Conservation (phyloP, 2,888 invertebrate genomes). For the Dermolepida albohirtum region DNA sequence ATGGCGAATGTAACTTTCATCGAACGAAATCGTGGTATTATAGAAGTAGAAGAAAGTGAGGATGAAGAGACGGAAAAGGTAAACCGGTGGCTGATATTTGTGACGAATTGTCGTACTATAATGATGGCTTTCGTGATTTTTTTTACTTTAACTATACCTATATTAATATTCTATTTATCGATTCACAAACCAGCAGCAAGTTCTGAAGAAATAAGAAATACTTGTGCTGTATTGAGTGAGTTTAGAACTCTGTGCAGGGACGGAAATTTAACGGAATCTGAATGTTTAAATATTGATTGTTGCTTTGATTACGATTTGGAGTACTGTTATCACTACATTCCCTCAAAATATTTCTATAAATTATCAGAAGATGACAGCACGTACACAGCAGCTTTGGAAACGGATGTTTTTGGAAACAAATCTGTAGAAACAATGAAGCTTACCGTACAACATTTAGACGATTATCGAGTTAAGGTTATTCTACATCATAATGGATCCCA, state of each 20-base stretch:
- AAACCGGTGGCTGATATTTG: neutral
- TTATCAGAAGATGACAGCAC: conserved; percentile 3
- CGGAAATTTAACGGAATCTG: conserved; percentile 50
- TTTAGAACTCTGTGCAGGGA: conserved; percentile 59
- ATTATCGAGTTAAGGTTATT: conserved; percentile 14
- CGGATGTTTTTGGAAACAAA: conserved; percentile 48
- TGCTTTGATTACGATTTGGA: conserved; percentile 56
- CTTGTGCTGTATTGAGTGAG: conserved; percentile 4
- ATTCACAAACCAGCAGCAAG: neutral
- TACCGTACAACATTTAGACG: conserved; percentile 4
- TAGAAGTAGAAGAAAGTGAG: neutral
- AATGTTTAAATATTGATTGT: conserved; percentile 54
- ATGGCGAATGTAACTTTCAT: conserved; percentile 10
- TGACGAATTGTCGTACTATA: neutral
- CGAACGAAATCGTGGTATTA: conserved; percentile 1
- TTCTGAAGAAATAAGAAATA: neutral
- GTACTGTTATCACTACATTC: conserved; percentile 59
- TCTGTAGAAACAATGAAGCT: conserved; percentile 4
- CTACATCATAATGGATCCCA: conserved; percentile 14
- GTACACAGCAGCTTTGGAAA: conserved; percentile 46
- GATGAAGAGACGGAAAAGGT: neutral
- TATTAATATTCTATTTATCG: conserved; percentile 11
- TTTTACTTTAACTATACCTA: conserved; percentile 3
- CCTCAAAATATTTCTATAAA: conserved; percentile 58
- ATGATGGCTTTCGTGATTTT: neutral